phyloP scores from a whole-genome alignment of 2,888 invertebrate genomes.

The Heliconius erato region DNA sequence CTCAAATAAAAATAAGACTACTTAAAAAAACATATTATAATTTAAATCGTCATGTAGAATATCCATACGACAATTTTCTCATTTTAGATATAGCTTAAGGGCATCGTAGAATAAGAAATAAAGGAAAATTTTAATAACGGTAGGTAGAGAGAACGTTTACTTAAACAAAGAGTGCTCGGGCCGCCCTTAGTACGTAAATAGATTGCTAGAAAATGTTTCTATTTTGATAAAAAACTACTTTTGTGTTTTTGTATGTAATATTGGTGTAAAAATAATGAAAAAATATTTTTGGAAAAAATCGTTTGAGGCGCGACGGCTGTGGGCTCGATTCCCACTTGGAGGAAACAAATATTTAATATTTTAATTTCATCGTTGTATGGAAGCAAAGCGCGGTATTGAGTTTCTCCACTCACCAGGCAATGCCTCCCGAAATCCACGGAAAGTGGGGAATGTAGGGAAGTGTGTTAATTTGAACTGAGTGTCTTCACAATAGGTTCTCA shows the following conservation, averaged over 20 bases:
- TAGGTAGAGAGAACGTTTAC: constrained; percentile 30
- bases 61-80: constrained; percentile 8
- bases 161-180: constrained; percentile 27
- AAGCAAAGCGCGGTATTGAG: background rate
- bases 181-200: constrained; percentile 24
- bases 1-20: background rate
- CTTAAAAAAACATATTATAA: background rate
- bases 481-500: background rate
- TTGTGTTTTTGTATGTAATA: background rate
- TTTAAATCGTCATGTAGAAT: background rate
- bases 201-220: constrained; percentile 12
- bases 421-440: background rate
- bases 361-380: background rate
- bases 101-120: constrained; percentile 29
- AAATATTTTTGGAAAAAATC: too few relatives aligned
- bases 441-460: background rate
- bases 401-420: background rate
- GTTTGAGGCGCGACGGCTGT: background rate
- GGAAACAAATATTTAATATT: background rate
- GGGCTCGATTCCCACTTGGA: background rate
- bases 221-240: constrained; percentile 12
- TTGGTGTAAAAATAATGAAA: background rate
- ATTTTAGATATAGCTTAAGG: constrained; percentile 23
- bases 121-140: constrained; percentile 28
- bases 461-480: background rate